Evolutionary conservation across 1,140 invertebrate species (phyloP).

Genomic region (Drosophila subobscura): DNA sequence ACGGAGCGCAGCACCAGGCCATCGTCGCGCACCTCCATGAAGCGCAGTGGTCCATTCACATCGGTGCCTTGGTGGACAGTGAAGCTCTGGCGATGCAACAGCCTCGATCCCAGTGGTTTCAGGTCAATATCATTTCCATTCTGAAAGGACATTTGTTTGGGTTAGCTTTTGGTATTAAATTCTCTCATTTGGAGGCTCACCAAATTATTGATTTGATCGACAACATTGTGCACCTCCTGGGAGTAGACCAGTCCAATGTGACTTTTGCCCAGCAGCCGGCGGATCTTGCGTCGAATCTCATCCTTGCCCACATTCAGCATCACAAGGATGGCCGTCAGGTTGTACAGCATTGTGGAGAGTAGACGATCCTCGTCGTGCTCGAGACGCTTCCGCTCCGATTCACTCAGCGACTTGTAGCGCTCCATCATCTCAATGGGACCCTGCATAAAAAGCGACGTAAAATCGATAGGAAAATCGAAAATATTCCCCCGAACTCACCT

Average conservation of each 20-base stretch:
- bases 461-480: neutral
- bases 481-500: conserved; percentile 84
- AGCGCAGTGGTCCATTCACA: conserved; percentile 95
- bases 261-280: conserved; percentile 97
- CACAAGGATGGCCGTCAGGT: conserved; percentile 97
- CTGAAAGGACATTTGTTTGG: conserved; percentile 83
- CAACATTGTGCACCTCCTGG: conserved; percentile 97
- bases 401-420: conserved; percentile 96
- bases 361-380: conserved; percentile 99
- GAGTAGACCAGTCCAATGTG: conserved; percentile 99
- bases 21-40: conserved; percentile 99
- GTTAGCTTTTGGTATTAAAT: neutral
- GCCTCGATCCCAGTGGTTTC: conserved; percentile 94
- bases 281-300: conserved; percentile 95
- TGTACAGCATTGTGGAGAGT: conserved; percentile 97
- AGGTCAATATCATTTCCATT: conserved; percentile 98
- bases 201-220: conserved; percentile 97
- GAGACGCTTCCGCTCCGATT: conserved; percentile 96
- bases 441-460: conserved; percentile 19
- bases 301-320: conserved; percentile 95
- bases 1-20: conserved; percentile 96
- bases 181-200: conserved; percentile 85
- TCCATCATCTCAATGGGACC: conserved; percentile 99
- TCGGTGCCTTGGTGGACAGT: conserved; percentile 97
- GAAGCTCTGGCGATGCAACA: conserved; percentile 98